These are phyloP conservation scores for Nestor notabilis DNA, from an alignment of 2,113 vertebrate genomes.

Conservation along the genomic window DNA sequence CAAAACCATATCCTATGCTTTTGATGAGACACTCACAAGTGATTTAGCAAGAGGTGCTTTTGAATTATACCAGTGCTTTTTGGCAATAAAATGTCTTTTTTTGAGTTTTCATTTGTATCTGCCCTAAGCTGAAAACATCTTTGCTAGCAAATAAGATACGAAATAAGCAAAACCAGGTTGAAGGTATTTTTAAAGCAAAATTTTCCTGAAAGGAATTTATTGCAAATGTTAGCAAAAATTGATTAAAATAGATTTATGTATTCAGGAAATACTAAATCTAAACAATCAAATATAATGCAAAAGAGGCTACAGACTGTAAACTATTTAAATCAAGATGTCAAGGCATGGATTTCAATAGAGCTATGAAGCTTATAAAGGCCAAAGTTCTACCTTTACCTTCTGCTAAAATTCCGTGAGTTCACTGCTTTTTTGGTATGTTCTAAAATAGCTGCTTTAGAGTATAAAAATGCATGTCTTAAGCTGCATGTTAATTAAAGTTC, in stretches of 20 bases:
- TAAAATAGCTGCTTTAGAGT: neutral
- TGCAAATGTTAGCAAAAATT: conserved; percentile 26
- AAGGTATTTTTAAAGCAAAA: conserved; percentile 18
- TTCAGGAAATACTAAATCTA: conserved; percentile 20
- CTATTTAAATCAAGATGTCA: conserved; percentile 5
- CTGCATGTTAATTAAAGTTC: neutral
- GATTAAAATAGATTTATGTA: conserved; percentile 12
- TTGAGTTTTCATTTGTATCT: conserved; percentile 47
- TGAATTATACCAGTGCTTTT: conserved; percentile 72
- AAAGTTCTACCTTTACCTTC: conserved; percentile 15
- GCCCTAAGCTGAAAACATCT: conserved; percentile 54
- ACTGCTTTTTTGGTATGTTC: neutral
- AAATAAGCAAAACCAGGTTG: conserved; percentile 33
- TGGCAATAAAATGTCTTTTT: conserved; percentile 63
- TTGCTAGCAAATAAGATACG: conserved; percentile 48
- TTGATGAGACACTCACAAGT: conserved; percentile 73
- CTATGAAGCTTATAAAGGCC: neutral
- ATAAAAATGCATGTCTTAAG: neutral
- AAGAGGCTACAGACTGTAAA: conserved; percentile 17
- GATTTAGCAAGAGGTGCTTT: conserved; percentile 65
- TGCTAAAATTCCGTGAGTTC: neutral
- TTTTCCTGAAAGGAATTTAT: conserved; percentile 2
- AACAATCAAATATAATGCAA: neutral
- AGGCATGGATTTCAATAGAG: neutral
- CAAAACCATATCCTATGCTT: conserved; percentile 55